Base-by-base conservation (phyloP, 1,140 invertebrate species). In the Drosophila mojavensis region DNA sequence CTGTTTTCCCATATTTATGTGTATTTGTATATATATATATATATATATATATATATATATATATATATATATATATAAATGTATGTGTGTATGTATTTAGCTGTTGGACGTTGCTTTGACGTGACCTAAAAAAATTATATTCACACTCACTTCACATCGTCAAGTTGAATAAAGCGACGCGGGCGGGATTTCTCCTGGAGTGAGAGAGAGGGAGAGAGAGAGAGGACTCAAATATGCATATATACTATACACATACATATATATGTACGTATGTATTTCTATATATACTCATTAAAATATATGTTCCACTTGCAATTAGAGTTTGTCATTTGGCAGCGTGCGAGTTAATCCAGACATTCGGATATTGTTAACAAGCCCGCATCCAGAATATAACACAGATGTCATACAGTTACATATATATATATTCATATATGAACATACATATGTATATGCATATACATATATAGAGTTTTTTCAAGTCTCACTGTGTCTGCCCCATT, bases 71-170 rank as follows among this genome's bases (percentile, higher is more conserved):
- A 6, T 39, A 7, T 11, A 13, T 39, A 4, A 11, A 13, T 45
- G 28, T 39, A 3, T 11, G 2, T 39, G 3, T 39, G 11, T 11
- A 39, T 39, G 10, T 39, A 39, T 45, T 45, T 45, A 45, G 43
- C 43, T 15, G 43, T n/a, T 45, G 43, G 43, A 45, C 43, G 43
- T 17, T 77, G 74, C 56, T 73, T 75, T 70, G 81, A 66, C 82
- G 60, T 86, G 83, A 86, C 83, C 83, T 86, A 75, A 86, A 85
- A 85, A 81, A 74, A 76, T 77, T 88, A 82, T 86, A 83, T 88
- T 86, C 84, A 86, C 83, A 88, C 83, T 79, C 83, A 86, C 83
- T 86, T 86, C 83, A 86, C 83, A 39, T 79, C 88, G 83, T 86
- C 83, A 79, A 86, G 83, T 86, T 88, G 83, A 83, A 83, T 88